Evolutionary conservation across 1,140 invertebrate genomes (phyloP), one percentile per base, ranked within the genome.

Genomic region (Zaprionus camerounensis): DNA sequence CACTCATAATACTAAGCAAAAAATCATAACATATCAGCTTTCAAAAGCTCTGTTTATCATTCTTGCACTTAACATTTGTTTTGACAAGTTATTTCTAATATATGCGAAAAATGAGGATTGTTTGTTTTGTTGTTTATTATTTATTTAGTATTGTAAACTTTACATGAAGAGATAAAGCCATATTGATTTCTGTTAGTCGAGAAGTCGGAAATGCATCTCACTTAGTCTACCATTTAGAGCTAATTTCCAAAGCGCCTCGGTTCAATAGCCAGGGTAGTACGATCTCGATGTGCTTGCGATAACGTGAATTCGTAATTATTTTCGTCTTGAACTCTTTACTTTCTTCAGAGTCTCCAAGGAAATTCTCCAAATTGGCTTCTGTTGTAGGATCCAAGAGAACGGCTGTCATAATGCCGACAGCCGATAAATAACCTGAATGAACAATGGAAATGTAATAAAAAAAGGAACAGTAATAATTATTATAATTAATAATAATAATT

Each of bases 191-290:
- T 11, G 9, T 34, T 11, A 34, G 31, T 34, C 0, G 9, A 34
- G 31, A 34, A 34, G 31, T 34, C 9, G 9, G 2, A 51, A 20
- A 51, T 51, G 20, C 20, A 51, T 31, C 28, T 9, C 7, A 28
- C 28, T 31, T 53, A 41, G 15, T 41, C 38, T 41, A 15, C 5
- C 2, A 2, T 15, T 41, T 5, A n/a, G 2, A 41, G 15, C n/a
- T n/a, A 0, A 41, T 6, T 0, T 78, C 61, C 24, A 82, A 68
- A 17, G 76, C 71, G 6, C 82, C 82, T 2, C 78, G 77, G 74
- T 82, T 76, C 2, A 71, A 59, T 7, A 86, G 56, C 79, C 79
- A 87, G n/a, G 81, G 76, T 20, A 84, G 31, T 1, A 84, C 51
- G 2, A 64, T 55, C 59, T 78, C 44, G n/a, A 74, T 59, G 26